These are phyloP conservation scores for Vanessa cardui DNA, from an alignment of 2,888 invertebrate genomes.

Conservation along the genomic window DNA sequence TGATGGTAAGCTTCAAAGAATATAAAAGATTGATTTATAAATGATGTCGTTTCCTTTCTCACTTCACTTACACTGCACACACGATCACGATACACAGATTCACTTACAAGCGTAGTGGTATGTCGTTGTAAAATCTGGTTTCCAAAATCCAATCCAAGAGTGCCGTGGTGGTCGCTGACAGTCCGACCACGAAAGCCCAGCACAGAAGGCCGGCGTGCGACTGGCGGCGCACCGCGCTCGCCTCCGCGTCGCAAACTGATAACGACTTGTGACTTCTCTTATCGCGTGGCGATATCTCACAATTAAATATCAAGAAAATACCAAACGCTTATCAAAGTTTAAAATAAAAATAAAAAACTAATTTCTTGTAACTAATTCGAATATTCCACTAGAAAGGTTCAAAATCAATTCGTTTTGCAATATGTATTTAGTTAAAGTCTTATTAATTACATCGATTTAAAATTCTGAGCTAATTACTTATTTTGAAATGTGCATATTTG, in stretches of 20 bases:
- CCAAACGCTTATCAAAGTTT: constrained; percentile 17
- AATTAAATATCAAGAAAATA: constrained; percentile 18
- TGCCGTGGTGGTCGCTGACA: too few species aligned
- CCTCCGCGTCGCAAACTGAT: constrained; percentile 34
- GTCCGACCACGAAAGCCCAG: constrained; percentile 40
- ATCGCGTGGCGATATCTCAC: constrained; percentile 37
- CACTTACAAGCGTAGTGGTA: background rate
- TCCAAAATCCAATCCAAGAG: background rate
- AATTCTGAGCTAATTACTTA: background rate
- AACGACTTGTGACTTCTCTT: constrained; percentile 28
- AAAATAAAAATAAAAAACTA: background rate
- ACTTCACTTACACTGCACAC: constrained; percentile 38
- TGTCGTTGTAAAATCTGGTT: background rate
- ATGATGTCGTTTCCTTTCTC: constrained; percentile 57
- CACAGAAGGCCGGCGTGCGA: constrained; percentile 50
- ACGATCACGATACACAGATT: background rate
- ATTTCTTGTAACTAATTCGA: background rate
- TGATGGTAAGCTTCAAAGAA: constrained; percentile 57
- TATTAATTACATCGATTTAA: background rate
- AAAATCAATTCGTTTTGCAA: too few species aligned
- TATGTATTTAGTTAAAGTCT: background rate
- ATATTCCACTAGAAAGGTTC: too few species aligned
- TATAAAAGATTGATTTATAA: constrained; percentile 64
- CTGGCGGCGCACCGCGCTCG: constrained; percentile 44
- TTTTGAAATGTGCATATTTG: background rate